Evolutionary conservation across 2,113 vertebrate species (phyloP).

Genomic region (Nothobranchius furzeri): DNA sequence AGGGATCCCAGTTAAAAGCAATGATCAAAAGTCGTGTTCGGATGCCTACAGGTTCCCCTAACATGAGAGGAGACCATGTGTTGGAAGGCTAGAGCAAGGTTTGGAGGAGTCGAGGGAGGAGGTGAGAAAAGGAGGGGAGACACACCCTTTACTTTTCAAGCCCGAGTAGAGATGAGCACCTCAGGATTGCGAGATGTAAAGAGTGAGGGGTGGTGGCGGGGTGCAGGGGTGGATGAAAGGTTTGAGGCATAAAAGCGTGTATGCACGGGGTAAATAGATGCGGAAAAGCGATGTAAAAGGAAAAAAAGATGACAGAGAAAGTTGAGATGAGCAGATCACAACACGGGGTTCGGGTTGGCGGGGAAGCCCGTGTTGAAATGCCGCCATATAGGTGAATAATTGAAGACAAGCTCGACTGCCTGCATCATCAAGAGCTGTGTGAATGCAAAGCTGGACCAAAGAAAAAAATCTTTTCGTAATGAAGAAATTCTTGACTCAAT

Average conservation of each 20-base stretch:
- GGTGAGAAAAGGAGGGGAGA: constrained; percentile 33
- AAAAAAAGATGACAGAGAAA: constrained; percentile 44
- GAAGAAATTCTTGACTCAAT: constrained; percentile 62
- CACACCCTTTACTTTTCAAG: constrained; percentile 68
- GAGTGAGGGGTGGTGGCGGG: constrained; percentile 33
- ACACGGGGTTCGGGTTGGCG: constrained; percentile 26
- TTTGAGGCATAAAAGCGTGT: constrained; percentile 67
- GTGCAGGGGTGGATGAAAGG: constrained; percentile 63
- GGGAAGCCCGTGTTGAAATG: constrained; percentile 60
- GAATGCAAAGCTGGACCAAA: constrained; percentile 32
- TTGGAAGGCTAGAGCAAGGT: constrained; percentile 32
- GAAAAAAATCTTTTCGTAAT: constrained; percentile 59
- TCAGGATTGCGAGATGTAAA: constrained; percentile 54
- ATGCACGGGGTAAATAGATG: constrained; percentile 59
- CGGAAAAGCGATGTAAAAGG: constrained; percentile 52
- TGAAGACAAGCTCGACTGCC: constrained; percentile 59
- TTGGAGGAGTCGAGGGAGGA: constrained; percentile 39
- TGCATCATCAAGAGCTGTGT: constrained; percentile 26
- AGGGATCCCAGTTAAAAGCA: constrained; percentile 63
- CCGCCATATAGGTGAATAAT: constrained; percentile 70
- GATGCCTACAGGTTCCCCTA: constrained; percentile 72
- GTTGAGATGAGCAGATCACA: constrained; percentile 56
- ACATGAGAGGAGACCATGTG: constrained; percentile 68
- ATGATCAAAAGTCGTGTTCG: constrained; percentile 74
- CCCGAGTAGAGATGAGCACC: constrained; percentile 45